phyloP scores from a whole-genome alignment of 2,888 invertebrate genomes.

The Apamea monoglypha region DNA sequence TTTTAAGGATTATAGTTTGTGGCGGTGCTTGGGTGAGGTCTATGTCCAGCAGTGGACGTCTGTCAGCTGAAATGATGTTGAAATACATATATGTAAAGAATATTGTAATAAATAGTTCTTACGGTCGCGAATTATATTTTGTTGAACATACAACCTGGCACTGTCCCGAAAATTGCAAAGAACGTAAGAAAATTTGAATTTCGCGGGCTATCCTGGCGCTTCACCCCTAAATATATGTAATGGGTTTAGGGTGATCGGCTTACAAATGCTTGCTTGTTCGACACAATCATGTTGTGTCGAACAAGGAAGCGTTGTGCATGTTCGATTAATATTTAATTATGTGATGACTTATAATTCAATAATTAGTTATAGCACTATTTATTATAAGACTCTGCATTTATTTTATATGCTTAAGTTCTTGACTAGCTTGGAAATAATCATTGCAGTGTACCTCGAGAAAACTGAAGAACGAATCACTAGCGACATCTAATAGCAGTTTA shows the following conservation, averaged over 20 bases:
- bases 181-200: too few species aligned
- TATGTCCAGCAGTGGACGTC: too few species aligned
- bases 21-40: too few species aligned
- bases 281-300: neutral
- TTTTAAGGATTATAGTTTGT: too few species aligned
- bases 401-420: neutral
- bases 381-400: neutral
- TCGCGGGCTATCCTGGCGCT: too few species aligned
- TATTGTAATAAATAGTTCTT: too few species aligned
- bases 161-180: too few species aligned
- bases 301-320: too few species aligned
- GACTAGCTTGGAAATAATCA: neutral
- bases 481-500: constrained; percentile 20
- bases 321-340: neutral
- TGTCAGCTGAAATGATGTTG: too few species aligned
- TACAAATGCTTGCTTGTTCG: neutral
- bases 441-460: neutral
- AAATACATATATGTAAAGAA: too few species aligned
- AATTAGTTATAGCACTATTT: neutral
- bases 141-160: too few species aligned
- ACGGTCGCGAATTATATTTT: too few species aligned
- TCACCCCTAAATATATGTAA: neutral
- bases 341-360: neutral
- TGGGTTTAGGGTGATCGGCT: neutral
- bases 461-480: neutral